phyloP scores from a whole-genome alignment of 2,797 vertebrate species.

The Chromobotia macracanthus region DNA sequence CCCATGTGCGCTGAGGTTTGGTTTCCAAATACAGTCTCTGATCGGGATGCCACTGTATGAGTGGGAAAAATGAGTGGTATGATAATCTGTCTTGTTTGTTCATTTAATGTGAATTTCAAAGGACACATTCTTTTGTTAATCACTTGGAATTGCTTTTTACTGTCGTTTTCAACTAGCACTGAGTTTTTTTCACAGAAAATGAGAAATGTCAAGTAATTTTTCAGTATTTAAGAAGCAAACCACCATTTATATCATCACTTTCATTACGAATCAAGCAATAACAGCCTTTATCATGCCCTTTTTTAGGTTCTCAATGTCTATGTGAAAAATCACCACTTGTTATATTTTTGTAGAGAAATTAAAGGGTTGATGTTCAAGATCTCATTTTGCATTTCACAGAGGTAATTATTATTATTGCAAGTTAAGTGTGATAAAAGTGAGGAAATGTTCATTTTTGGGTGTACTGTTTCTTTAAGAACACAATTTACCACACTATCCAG shows the following conservation, averaged over 20 bases:
- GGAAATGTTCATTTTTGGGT: neutral
- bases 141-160: slow-evolving; percentile 38
- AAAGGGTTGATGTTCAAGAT: no score
- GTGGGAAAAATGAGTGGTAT: slow-evolving; percentile 14
- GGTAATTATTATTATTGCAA: no score
- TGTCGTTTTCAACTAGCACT: slow-evolving; percentile 6
- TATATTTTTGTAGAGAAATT: no score
- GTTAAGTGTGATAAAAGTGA: no score
- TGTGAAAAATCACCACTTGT: neutral
- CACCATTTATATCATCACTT: slow-evolving; percentile 5
- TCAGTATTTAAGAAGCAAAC: slow-evolving; percentile 24
- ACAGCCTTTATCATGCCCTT: neutral
- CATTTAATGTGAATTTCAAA: no score
- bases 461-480: neutral
- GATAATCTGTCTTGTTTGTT: slow-evolving; percentile 21
- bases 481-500: slow-evolving; percentile 5
- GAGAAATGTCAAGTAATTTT: slow-evolving; percentile 22
- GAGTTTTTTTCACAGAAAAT: slow-evolving; percentile 13
- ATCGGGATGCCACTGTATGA: slow-evolving; percentile 19
- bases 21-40: slow-evolving; percentile 33
- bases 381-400: neutral
- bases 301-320: neutral
- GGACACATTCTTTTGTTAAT: slow-evolving; percentile 32
- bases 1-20: slow-evolving; percentile 23
- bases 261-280: slow-evolving; percentile 17